Percentiles rank a stretch among this genome's conserved stretches.
These are phyloP conservation scores for Manis pentadactyla DNA, from an alignment of 2,797 vertebrate genomes.

Conservation along the genomic window DNA sequence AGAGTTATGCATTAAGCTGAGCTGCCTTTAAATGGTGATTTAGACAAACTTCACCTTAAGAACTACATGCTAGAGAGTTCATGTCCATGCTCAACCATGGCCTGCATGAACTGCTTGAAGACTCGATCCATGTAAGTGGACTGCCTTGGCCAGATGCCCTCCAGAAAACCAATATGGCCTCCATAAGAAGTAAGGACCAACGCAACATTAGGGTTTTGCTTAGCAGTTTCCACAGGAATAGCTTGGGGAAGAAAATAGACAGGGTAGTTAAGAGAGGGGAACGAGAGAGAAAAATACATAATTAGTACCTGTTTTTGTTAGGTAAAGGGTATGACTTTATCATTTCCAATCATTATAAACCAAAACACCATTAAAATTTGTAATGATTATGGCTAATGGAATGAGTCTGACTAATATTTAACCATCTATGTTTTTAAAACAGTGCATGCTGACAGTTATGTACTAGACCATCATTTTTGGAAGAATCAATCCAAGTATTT, in stretches of 20 bases:
- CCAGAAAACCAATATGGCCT: constrained; percentile 99
- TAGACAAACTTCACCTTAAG: constrained; percentile 49
- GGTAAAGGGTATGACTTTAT: not conserved
- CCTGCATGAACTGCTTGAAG: constrained; percentile 98
- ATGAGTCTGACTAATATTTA: constrained; percentile 34
- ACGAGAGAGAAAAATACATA: not conserved
- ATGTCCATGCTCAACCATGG: constrained; percentile 94
- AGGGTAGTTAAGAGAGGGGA: not conserved
- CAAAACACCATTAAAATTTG: constrained; percentile 38
- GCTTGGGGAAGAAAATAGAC: constrained; percentile 85
- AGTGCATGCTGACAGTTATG: not conserved
- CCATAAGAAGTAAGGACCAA: constrained; percentile 96
- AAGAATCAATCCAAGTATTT: constrained; percentile 20
- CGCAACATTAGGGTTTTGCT: constrained; percentile 97
- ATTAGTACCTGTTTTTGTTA: not conserved
- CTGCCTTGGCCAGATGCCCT: constrained; percentile 96
- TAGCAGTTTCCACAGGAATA: constrained; percentile 96
- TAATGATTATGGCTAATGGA: constrained; percentile 2
- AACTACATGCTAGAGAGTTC: constrained; percentile 88
- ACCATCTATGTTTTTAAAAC: not conserved
- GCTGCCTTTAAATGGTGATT: constrained; percentile 76
- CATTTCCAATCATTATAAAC: constrained; percentile 30
- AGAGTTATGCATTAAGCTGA: constrained; percentile 84
- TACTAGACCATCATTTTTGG: not conserved
- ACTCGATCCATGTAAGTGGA: constrained; percentile 99